A percentile compares a stretch with the other conserved stretches of the same genome.
phyloP scores from a whole-genome alignment of 1,140 invertebrate species.

The Lutraria rhynchaena region DNA sequence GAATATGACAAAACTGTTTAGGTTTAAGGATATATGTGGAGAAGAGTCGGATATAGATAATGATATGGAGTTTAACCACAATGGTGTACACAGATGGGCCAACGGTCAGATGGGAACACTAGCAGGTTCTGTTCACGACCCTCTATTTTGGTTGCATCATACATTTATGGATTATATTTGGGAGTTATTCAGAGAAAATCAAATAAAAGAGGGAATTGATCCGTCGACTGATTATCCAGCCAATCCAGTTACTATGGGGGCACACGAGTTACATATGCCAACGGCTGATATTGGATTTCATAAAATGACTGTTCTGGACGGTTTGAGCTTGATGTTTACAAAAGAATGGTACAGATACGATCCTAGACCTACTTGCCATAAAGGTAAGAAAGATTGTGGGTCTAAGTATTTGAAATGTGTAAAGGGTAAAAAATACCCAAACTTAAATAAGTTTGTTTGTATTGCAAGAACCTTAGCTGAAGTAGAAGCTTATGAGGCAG shows the following conservation, averaged over 20 bases:
- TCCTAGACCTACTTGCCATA: slow-evolving; percentile 66
- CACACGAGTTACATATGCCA: slow-evolving; percentile 57
- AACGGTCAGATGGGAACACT: slow-evolving; percentile 76
- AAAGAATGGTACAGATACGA: slow-evolving; percentile 70
- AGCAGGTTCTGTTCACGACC: slow-evolving; percentile 79
- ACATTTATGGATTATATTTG: slow-evolving; percentile 80
- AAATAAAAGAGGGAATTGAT: slow-evolving; percentile 64
- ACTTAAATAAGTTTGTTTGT: not conserved
- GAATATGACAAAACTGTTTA: slow-evolving; percentile 57
- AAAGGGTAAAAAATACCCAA: not conserved
- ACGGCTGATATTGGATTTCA: slow-evolving; percentile 60
- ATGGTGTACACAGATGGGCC: slow-evolving; percentile 71
- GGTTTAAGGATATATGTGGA: slow-evolving; percentile 55
- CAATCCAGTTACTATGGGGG: slow-evolving; percentile 56
- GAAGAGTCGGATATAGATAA: slow-evolving; percentile 57
- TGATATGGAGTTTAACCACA: slow-evolving; percentile 76
- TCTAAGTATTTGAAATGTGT: slow-evolving; percentile 68
- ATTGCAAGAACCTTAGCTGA: slow-evolving; percentile 41
- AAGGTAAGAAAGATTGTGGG: slow-evolving; percentile 63
- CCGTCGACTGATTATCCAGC: slow-evolving; percentile 63
- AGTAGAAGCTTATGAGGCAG: slow-evolving; percentile 43
- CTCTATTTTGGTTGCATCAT: slow-evolving; percentile 82
- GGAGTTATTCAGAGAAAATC: slow-evolving; percentile 74
- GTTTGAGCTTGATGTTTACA: slow-evolving; percentile 66
- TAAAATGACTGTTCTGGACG: slow-evolving; percentile 66